phyloP scores from a whole-genome alignment of 1,140 invertebrate species.

The Orchestia grillus region DNA sequence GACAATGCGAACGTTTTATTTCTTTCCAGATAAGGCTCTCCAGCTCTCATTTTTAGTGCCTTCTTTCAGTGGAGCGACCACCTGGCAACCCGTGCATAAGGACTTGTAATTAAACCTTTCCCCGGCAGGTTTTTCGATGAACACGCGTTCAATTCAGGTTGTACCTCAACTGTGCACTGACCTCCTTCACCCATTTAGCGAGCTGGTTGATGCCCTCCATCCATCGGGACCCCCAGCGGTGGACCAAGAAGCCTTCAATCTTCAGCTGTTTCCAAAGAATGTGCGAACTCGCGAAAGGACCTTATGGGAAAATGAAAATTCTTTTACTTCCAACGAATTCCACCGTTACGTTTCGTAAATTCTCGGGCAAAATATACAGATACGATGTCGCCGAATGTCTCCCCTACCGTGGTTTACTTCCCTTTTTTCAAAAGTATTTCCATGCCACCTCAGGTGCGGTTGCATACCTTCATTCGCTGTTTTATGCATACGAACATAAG shows the following conservation, averaged over 20 bases:
- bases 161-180: constrained; percentile 68
- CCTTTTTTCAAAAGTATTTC: too few species aligned
- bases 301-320: constrained; percentile 9
- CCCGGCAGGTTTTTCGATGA: too few species aligned
- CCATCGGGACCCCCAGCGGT: constrained; percentile 73
- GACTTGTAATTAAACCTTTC: not conserved
- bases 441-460: too few species aligned
- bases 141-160: too few species aligned
- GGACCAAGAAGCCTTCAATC: constrained; percentile 77
- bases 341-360: not conserved
- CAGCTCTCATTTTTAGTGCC: too few species aligned
- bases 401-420: too few species aligned
- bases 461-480: too few species aligned
- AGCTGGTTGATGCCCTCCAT: constrained; percentile 76
- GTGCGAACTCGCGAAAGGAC: constrained; percentile 69
- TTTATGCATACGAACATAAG: too few species aligned
- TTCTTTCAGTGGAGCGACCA: too few species aligned
- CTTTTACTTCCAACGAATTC: not conserved
- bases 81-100: constrained; percentile 72
- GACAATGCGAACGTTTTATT: too few species aligned
- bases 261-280: constrained; percentile 73
- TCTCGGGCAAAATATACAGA: not conserved
- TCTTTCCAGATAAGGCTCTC: too few species aligned
- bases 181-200: constrained; percentile 76
- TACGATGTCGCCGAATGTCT: too few species aligned